Conservation (phyloP, 2,113 vertebrate species). For the Arothron firmamentum region DNA sequence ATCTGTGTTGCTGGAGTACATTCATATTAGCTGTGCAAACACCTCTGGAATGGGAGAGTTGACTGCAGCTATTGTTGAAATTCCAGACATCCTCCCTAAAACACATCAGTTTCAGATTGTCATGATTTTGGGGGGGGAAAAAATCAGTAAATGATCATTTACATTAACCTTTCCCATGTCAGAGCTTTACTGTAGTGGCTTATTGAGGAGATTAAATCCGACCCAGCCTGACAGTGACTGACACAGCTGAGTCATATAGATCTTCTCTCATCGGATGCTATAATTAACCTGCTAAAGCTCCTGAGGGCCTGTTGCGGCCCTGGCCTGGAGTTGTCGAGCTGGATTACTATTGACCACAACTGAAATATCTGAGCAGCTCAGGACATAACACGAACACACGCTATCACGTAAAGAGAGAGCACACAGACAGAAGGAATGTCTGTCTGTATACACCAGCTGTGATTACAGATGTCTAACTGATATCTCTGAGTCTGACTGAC, state of each 20-base stretch:
- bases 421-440: no score
- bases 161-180: neutral
- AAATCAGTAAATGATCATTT: neutral
- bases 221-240: slow-evolving; percentile 32
- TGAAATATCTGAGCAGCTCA: slow-evolving; percentile 35
- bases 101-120: neutral
- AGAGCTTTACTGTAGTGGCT: neutral
- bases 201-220: no score
- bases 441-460: neutral
- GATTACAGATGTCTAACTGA: neutral
- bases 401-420: neutral
- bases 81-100: neutral
- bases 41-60: slow-evolving; percentile 19
- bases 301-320: slow-evolving; percentile 38
- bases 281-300: slow-evolving; percentile 55
- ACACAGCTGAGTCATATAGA: slow-evolving; percentile 53
- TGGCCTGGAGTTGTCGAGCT: slow-evolving; percentile 28
- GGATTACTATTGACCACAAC: slow-evolving; percentile 51
- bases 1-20: slow-evolving; percentile 58
- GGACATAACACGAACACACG: slow-evolving; percentile 13
- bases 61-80: slow-evolving; percentile 6
- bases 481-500: slow-evolving; percentile 17
- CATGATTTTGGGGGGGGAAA: neutral
- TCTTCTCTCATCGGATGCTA: slow-evolving; percentile 55
- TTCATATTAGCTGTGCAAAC: slow-evolving; percentile 36